Base-by-base conservation (phyloP, 1,140 invertebrate species). In the Achatina immaculata region DNA sequence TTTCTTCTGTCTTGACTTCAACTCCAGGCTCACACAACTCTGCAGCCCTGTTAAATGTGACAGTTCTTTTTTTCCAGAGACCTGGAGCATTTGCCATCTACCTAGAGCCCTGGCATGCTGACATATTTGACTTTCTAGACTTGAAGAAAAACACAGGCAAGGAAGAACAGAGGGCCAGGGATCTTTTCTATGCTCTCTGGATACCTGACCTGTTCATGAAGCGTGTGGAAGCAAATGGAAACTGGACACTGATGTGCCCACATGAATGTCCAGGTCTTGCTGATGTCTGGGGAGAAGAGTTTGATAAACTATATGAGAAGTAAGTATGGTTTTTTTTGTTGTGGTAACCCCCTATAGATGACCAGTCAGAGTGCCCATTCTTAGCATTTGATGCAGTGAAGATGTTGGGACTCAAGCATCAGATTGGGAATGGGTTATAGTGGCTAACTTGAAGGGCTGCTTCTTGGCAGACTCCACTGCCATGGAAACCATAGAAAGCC, bases 51-150 rank as follows among this genome's bases (percentile, higher is more conserved):
- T n/a, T n/a, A n/a, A n/a, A n/a, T n/a, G n/a, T n/a, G n/a, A n/a
- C n/a, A n/a, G n/a, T n/a, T n/a, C n/a, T n/a, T 73, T 9, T 38
- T 31, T 82, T 89, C n/a, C 84, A 94, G 93, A 92, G 98, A 84
- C 97, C 98, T 24, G 98, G 98, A 43, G 97, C 98, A n/a, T 99
- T 99, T 93, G 97, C 98, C n/a, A 95, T 99, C 81, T 99, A 99
- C 89, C 88, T 99, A 34, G 99, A 99, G 91, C 98, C 99, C 2
- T 99, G 99, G 99, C 99, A 99, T 92, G 95, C 97, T 0, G 98
- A 99, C 91, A 93, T 99, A 72, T 98, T 98, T 91, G 96, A 98
- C 80, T 99, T 99, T 92, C 91, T 99, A 58, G 96, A 98, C 89
- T 92, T 98, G 48, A 96, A 95, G 84, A 99, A 98, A 88, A 99